phyloP scores from a whole-genome alignment of 2,888 invertebrate species.

The Drymonia ruficornis region DNA sequence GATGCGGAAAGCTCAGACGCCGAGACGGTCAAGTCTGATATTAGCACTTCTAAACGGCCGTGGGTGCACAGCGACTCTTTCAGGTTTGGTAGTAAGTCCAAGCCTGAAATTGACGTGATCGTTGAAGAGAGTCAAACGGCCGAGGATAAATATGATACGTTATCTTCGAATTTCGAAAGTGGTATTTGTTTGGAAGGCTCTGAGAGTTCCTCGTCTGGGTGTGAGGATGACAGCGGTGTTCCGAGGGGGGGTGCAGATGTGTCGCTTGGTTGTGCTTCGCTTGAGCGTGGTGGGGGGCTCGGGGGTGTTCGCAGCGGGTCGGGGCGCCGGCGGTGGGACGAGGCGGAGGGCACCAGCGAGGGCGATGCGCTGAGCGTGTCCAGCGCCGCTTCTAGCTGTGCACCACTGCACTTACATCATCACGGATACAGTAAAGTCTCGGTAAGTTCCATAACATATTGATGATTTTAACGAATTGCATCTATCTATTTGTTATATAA shows the following conservation, averaged over 20 bases:
- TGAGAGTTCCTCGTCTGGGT: constrained; percentile 70
- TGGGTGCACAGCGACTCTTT: constrained; percentile 80
- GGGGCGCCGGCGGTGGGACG: constrained; percentile 79
- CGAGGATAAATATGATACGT: constrained; percentile 57
- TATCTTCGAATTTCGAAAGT: constrained; percentile 69
- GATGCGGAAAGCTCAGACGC: constrained; percentile 74
- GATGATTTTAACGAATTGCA: background rate
- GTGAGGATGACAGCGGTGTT: constrained; percentile 73
- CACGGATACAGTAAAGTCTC: constrained; percentile 79
- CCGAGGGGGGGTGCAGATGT: constrained; percentile 65
- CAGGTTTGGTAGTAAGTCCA: constrained; percentile 61
- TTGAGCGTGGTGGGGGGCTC: constrained; percentile 68
- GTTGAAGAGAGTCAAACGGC: constrained; percentile 54
- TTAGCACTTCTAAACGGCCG: constrained; percentile 69
- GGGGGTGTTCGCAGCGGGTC: constrained; percentile 83
- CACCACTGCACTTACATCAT: constrained; percentile 73
- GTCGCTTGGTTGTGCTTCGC: constrained; percentile 78
- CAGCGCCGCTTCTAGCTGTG: constrained; percentile 78
- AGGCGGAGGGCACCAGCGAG: constrained; percentile 74
- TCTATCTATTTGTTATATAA: background rate
- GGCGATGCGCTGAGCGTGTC: constrained; percentile 79
- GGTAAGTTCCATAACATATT: constrained; percentile 57
- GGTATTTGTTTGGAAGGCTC: constrained; percentile 70
- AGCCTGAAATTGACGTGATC: constrained; percentile 55
- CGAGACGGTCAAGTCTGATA: constrained; percentile 74